Base-by-base conservation (phyloP, 1,140 invertebrate species). In the Bombus sibiricus region DNA sequence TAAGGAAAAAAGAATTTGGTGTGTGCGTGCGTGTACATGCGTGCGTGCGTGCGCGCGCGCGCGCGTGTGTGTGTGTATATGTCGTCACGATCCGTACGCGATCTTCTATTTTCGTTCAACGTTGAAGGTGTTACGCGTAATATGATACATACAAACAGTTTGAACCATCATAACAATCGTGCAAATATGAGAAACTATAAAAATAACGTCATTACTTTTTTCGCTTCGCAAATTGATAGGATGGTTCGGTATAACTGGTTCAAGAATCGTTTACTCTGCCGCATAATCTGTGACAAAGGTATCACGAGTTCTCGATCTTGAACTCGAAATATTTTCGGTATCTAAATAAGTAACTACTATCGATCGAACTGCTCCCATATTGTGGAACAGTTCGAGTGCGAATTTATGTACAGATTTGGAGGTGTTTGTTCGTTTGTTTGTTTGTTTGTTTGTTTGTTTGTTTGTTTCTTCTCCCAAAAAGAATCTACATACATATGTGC, bases 151-250 rank as follows among this genome's bases (percentile, higher is more conserved):
- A 85, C 77, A 80, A 85, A 79, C 62, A 43, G 76, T 47, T 34
- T 53, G 89, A 92, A 92, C 93, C 89, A 91, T 93, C 88, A 78
- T 92, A 89, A 88, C 92, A 92, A 92, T 90, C 81, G 75, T 77
- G 81, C 81, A 77, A 89, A 88, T 83, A 90, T 90, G 88, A 83
- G 80, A 93, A 94, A 94, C 94, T 94, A 94, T 92, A 94, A 94
- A 94, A 95, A 95, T 95, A 95, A 94, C 91, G 85, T 92, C 93
- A 92, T 93, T 85, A 80, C 68, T 83, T 91, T 89, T 89, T 82
- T 87, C 57, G 66, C 34, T 37, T 81, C 53, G 80, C 88, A 80
- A 75, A 90, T 93, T 91, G 92, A 87, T 89, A 92, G 86, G 90
- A 94, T 92, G 91, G 92, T 92, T 93, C 92, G 78, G 77, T 78